Conservation (phyloP, 2,113 vertebrate genomes). For the Cyanistes caeruleus region DNA sequence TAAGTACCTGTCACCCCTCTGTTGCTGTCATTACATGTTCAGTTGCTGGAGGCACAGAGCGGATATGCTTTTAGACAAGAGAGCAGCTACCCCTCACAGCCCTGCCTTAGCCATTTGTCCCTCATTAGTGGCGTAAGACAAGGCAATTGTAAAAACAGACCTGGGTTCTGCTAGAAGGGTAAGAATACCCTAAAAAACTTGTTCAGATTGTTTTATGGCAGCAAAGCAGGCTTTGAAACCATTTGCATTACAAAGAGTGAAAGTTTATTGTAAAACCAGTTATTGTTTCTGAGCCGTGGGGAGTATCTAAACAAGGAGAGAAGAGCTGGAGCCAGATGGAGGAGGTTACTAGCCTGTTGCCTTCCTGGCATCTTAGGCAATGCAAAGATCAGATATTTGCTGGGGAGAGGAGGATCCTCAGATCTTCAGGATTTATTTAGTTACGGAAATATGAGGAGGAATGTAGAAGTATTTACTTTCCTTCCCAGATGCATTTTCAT, state of each 20-base stretch:
- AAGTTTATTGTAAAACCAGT: slow-evolving; percentile 5
- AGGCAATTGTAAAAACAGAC: neutral
- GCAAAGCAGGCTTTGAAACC: neutral
- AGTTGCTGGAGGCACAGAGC: neutral
- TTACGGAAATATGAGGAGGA: neutral
- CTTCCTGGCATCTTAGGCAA: neutral
- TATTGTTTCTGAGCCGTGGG: neutral
- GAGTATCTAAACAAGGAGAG: neutral
- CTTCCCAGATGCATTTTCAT: neutral
- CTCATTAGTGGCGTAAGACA: neutral
- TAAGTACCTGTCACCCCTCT: neutral
- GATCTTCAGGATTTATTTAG: neutral
- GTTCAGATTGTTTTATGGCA: slow-evolving; percentile 10
- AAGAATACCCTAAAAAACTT: neutral
- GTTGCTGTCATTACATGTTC: neutral
- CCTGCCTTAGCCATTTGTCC: neutral
- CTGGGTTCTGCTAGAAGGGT: neutral
- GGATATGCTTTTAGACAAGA: neutral
- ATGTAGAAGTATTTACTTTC: neutral
- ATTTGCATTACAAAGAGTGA: slow-evolving; percentile 15
- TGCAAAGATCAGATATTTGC: neutral
- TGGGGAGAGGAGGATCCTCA: neutral
- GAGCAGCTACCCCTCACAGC: neutral
- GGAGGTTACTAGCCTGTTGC: neutral
- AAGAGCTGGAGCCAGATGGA: neutral